Evolutionary conservation across 2,113 vertebrate species (phyloP), one percentile per base, ranked within the genome.

Genomic region (Delphinapterus leucas): DNA sequence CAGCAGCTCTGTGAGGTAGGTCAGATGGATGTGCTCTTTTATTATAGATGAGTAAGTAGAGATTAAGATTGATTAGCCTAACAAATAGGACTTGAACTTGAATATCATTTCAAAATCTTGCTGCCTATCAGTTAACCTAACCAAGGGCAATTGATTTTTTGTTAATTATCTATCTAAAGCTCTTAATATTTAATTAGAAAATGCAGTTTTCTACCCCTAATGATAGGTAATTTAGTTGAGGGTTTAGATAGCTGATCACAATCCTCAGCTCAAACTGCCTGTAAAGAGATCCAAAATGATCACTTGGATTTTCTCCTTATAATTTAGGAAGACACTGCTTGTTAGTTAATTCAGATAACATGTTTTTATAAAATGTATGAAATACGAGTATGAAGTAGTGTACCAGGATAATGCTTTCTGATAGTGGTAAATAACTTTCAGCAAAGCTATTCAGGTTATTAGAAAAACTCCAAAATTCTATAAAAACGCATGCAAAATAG

Each of bases 151-250:
- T 21, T 85, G 25, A 60, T 20, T 49, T 73, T 95, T 86, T 71
- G 9, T 84, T 55, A 67, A 25, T 85, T 60, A 49, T 63, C 49
- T 80, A 20, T 9, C 36, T 86, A 77, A 79, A 61, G 3, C 10
- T 84, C 80, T 89, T 94, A 12, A 44, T 89, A 31, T 70, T 79
- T 79, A 77, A 63, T 86, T 86, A 71, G 63, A 86, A 95, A 81
- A 38, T 53, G 10, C 2, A 36, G 13, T 58, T 58, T 92, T 74
- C 65, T 80, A 44, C 23, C 10, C 12, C 55, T 41, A 41, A 41
- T 14, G 31, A 38, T 77, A 41, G 20, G 15, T 49, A 60, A n/a
- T 49, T 77, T 67, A 60, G 36, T 88, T 58, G 71, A 47, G 25
- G 9, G 25, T 71, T 82, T 67, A 36, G 73, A 25, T n/a, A 74